Percentiles rank a stretch among this genome's conserved stretches.
phyloP scores from a whole-genome alignment of 2,113 vertebrate species.

The Muntiacus reevesi region DNA sequence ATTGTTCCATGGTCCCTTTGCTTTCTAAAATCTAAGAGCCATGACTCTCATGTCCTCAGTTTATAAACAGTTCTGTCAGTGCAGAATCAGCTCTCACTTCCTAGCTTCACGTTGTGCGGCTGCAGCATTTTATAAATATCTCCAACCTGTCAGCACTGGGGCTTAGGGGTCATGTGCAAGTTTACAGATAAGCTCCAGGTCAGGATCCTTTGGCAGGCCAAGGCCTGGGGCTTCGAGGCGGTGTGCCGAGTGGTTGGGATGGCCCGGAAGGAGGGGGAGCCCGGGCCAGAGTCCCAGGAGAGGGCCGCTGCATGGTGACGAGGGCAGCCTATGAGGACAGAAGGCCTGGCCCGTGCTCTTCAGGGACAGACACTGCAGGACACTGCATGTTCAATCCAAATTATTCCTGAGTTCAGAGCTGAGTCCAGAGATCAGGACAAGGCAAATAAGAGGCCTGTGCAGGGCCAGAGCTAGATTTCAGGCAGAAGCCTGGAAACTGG shows the following conservation, averaged over 20 bases:
- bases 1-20: neutral
- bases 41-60: neutral
- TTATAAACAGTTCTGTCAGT: constrained; percentile 10
- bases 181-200: neutral
- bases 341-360: neutral
- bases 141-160: no score
- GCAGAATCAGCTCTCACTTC: neutral
- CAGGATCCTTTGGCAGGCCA: neutral
- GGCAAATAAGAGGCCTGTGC: neutral
- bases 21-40: constrained; percentile 2
- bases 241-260: neutral
- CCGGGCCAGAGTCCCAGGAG: neutral
- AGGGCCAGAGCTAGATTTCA: neutral
- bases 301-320: neutral
- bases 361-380: neutral
- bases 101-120: rapidly evolving
- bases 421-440: neutral
- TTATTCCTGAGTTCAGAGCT: neutral
- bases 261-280: neutral
- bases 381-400: neutral
- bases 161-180: neutral
- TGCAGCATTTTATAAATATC: neutral
- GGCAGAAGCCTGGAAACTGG: neutral
- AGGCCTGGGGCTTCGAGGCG: neutral
- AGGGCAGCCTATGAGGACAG: neutral